phyloP scores from a whole-genome alignment of 2,797 vertebrate genomes.

The Cetoscarus ocellatus region DNA sequence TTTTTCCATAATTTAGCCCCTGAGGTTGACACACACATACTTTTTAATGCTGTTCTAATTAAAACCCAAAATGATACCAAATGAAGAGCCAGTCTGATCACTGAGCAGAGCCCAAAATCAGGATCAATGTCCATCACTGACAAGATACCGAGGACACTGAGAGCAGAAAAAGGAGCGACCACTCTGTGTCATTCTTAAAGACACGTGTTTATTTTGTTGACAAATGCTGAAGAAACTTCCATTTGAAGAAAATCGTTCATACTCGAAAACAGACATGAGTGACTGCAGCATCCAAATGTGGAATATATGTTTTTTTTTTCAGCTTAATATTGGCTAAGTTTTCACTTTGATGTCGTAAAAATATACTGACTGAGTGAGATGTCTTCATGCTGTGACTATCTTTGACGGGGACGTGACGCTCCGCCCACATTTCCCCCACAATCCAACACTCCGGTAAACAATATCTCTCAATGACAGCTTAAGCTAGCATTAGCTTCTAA shows the following conservation, averaged over 20 bases:
- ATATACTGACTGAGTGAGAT: conserved; percentile 6
- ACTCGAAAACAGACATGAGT: fast-evolving
- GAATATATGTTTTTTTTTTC: background rate
- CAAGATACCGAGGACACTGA: too few relatives aligned
- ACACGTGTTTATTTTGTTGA: background rate
- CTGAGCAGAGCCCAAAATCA: too few relatives aligned
- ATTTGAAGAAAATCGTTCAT: background rate
- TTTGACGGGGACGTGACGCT: background rate
- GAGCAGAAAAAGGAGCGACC: fast-evolving
- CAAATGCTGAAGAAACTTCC: background rate
- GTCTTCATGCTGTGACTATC: background rate
- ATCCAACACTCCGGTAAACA: conserved; percentile 49
- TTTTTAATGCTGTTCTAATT: too few relatives aligned
- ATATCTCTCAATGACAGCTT: background rate
- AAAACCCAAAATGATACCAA: too few relatives aligned
- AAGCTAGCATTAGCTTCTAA: background rate
- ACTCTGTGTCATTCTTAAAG: conserved; percentile 18
- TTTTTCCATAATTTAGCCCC: too few relatives aligned
- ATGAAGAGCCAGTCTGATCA: too few relatives aligned
- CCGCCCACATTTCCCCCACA: conserved; percentile 36
- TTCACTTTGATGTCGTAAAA: fast-evolving
- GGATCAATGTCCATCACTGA: too few relatives aligned
- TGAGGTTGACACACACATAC: too few relatives aligned
- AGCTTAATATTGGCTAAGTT: too few relatives aligned
- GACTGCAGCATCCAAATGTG: fast-evolving